phyloP scores from a whole-genome alignment of 2,113 vertebrate genomes.

The Egretta garzetta region DNA sequence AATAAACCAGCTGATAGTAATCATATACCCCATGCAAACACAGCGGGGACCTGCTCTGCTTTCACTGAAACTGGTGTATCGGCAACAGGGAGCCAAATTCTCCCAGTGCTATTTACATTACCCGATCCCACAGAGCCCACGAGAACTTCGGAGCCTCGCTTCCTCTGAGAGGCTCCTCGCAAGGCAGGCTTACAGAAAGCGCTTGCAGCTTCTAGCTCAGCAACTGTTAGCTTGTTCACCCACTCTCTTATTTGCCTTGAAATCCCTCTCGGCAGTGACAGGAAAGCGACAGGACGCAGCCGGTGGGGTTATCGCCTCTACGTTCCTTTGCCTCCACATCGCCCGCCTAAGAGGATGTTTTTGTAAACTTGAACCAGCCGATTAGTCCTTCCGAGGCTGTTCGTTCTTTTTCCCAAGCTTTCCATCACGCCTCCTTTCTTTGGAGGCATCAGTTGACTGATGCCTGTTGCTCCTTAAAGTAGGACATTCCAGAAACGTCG shows the following conservation, averaged over 20 bases:
- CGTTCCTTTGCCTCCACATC: neutral
- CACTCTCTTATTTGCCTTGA: neutral
- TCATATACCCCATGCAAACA: neutral
- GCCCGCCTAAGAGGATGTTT: neutral
- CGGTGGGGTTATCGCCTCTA: neutral
- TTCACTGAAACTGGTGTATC: neutral
- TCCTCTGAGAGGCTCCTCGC: neutral
- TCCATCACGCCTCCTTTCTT: neutral
- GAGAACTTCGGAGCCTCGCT: rapidly evolving
- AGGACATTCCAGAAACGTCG: neutral
- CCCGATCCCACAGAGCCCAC: neutral
- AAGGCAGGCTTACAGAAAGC: neutral
- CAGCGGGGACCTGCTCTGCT: neutral
- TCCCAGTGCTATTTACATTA: neutral
- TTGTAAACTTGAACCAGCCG: neutral
- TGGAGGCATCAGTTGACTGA: neutral
- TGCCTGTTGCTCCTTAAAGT: neutral
- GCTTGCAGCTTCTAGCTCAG: neutral
- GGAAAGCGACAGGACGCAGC: conserved; percentile 28
- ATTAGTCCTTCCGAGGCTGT: neutral
- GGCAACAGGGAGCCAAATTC: neutral
- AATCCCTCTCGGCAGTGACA: neutral
- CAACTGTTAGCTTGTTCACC: conserved; percentile 22
- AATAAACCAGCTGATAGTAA: neutral
- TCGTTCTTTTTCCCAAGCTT: neutral